Percentiles rank a stretch among this genome's conserved stretches.
phyloP scores from a whole-genome alignment of 2,113 vertebrate species.

The Ellobius talpinus region DNA sequence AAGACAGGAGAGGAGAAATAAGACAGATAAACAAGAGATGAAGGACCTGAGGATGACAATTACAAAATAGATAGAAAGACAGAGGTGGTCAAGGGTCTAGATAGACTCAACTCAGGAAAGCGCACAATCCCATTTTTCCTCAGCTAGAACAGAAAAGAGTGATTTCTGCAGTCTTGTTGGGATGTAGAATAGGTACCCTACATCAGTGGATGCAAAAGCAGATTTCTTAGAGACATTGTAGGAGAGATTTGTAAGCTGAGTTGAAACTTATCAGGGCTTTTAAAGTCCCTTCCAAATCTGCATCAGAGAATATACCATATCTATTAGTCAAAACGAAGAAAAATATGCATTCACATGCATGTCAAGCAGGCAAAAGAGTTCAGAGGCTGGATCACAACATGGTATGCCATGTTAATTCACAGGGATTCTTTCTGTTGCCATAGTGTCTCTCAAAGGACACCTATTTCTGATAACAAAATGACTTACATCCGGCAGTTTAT shows the following conservation, averaged over 20 bases:
- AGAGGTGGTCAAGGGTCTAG: conserved; percentile 1
- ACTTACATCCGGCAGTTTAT: neutral
- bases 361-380: neutral
- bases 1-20: neutral
- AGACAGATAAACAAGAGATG: neutral
- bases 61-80: neutral
- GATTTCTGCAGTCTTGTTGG: neutral
- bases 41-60: neutral
- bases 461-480: neutral
- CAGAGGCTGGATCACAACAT: neutral
- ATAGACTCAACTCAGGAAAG: neutral
- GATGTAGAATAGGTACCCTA: neutral
- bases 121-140: neutral
- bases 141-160: neutral
- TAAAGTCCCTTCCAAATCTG: neutral
- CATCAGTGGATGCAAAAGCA: neutral
- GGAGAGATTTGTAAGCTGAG: neutral
- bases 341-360: neutral
- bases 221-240: neutral
- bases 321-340: neutral
- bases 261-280: neutral
- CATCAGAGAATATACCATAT: neutral
- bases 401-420: neutral
- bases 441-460: neutral
- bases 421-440: neutral